Conservation (phyloP, 2,888 invertebrate species). For the Machimus atricapillus region DNA sequence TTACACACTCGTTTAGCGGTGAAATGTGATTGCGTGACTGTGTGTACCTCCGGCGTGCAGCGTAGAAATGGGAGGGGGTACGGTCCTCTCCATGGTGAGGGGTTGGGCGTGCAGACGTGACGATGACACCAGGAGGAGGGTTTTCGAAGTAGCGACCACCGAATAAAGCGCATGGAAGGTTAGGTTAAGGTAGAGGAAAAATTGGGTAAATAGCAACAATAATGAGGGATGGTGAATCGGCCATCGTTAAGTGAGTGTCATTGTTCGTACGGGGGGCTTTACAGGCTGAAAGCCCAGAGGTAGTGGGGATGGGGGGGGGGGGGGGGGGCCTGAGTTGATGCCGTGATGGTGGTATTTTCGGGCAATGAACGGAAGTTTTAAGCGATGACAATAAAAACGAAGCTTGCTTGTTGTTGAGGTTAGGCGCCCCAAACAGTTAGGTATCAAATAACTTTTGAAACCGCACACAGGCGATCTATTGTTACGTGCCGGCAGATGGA, state of each 20-base stretch:
- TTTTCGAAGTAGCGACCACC: neutral
- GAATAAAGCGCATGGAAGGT: neutral
- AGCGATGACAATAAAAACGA: constrained; percentile 40
- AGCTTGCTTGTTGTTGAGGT: constrained; percentile 18
- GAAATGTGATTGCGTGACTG: constrained; percentile 40
- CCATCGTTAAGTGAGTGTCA: constrained; percentile 25
- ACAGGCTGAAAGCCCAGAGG: neutral
- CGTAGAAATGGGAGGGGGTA: neutral
- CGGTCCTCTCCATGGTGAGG: neutral
- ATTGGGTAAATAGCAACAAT: constrained; percentile 36
- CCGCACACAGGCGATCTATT: neutral
- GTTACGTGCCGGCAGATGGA: neutral
- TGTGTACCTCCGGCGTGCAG: neutral
- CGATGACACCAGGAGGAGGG: neutral
- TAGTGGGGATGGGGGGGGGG: neutral
- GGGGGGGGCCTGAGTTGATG: neutral
- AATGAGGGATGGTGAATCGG: constrained; percentile 15
- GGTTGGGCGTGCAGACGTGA: neutral
- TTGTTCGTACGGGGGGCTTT: neutral
- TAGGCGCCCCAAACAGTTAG: neutral
- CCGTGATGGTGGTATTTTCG: neutral
- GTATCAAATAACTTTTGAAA: constrained; percentile 12
- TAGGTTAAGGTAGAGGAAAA: constrained; percentile 7
- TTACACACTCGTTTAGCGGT: constrained; percentile 34
- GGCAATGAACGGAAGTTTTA: constrained; percentile 38